Percentiles rank a stretch among this genome's conserved stretches.
These are phyloP conservation scores for Tyto alba DNA, from an alignment of 2,113 vertebrate genomes.

Conservation along the genomic window DNA sequence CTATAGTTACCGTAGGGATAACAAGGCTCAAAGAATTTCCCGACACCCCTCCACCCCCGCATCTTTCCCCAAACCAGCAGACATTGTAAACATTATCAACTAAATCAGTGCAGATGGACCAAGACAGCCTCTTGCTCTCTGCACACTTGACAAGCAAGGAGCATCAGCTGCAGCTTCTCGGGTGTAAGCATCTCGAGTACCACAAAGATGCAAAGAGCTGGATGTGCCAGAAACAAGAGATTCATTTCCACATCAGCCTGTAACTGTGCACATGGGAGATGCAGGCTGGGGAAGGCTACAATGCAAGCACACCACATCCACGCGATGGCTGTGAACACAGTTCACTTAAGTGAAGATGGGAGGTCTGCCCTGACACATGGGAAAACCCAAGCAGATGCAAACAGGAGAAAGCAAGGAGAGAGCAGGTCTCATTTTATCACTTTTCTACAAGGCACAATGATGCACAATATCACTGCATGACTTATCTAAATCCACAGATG, in stretches of 20 bases:
- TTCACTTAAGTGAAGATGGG: fast-evolving
- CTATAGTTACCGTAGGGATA: slow-evolving; percentile 40
- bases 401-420: background rate
- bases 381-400: background rate
- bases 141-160: background rate
- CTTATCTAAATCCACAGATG: background rate
- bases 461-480: background rate
- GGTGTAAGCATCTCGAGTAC: background rate
- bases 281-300: fast-evolving
- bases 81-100: background rate
- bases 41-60: background rate
- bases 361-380: background rate
- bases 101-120: background rate
- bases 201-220: background rate
- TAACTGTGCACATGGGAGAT: fast-evolving
- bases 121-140: background rate
- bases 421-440: background rate
- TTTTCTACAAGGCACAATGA: background rate
- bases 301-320: fast-evolving
- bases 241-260: background rate
- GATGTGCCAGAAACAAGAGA: background rate
- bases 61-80: background rate
- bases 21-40: background rate
- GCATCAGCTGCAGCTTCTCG: background rate
- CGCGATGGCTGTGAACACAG: fast-evolving